Conservation (phyloP, 2,888 invertebrate genomes). For the Phengaris alcon region DNA sequence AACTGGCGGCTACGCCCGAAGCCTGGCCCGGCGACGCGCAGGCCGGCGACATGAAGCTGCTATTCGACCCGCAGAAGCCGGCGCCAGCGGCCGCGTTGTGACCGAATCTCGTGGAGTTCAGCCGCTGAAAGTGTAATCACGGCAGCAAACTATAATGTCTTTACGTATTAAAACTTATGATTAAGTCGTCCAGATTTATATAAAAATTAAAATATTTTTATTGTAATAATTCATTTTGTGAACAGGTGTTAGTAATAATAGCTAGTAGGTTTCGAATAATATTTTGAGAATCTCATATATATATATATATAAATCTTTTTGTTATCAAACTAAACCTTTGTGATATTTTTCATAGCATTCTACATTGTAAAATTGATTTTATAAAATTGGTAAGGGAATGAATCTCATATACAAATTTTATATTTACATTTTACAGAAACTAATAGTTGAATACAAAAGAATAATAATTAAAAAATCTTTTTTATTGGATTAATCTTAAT, state of each 20-base stretch:
- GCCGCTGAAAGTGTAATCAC: background rate
- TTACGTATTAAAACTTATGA: background rate
- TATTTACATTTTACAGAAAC: too few species aligned
- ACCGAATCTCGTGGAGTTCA: background rate
- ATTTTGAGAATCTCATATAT: background rate
- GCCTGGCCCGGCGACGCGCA: background rate
- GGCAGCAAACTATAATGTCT: background rate
- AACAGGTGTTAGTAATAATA: background rate
- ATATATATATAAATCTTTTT: too few species aligned
- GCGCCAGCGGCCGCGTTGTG: background rate
- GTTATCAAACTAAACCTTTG: too few species aligned
- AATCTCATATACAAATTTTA: too few species aligned
- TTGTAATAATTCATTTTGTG: background rate
- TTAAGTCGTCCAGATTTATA: background rate
- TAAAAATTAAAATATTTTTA: background rate
- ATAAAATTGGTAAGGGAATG: too few species aligned
- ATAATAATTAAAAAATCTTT: too few species aligned
- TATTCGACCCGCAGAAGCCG: constrained; percentile 12
- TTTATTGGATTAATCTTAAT: too few species aligned
- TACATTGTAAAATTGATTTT: too few species aligned
- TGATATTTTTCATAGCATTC: too few species aligned
- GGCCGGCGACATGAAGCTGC: background rate
- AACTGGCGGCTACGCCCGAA: background rate
- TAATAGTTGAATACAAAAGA: too few species aligned
- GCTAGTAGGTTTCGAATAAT: background rate